Conservation (phyloP, 2,113 vertebrate genomes). For the Phalacrocorax carbo region DNA sequence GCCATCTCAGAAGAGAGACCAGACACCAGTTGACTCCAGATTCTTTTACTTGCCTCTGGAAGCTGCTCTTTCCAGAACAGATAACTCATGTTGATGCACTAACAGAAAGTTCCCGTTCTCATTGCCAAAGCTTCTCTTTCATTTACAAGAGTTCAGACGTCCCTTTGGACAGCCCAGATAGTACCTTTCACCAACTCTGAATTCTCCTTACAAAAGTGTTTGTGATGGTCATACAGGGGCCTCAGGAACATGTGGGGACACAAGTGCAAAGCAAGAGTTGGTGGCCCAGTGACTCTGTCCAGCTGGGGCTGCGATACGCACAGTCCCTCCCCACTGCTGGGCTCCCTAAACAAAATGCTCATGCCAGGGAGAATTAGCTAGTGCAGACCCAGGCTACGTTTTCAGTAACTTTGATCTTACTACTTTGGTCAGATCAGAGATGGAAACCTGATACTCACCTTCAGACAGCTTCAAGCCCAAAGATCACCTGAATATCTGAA, state of each 20-base stretch:
- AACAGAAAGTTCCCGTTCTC: not conserved
- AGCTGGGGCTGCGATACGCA: not conserved
- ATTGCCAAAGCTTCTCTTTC: not conserved
- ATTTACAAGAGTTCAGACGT: not conserved
- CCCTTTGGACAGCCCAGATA: not conserved
- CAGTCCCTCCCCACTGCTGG: not conserved
- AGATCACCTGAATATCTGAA: not conserved
- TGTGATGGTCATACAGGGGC: not conserved
- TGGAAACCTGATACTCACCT: not conserved
- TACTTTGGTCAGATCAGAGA: not conserved
- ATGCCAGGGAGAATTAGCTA: not conserved
- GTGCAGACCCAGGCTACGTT: not conserved
- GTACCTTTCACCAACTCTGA: not conserved
- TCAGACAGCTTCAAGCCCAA: not conserved
- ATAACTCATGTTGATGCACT: not conserved
- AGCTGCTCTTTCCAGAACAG: not conserved
- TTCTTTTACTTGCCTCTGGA: not conserved
- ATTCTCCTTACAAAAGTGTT: not conserved
- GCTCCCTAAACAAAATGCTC: not conserved
- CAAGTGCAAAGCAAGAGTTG: not conserved
- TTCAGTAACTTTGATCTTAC: not conserved
- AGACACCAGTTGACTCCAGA: not conserved
- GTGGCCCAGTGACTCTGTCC: not conserved
- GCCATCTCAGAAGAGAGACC: not conserved
- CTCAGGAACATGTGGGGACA: not conserved